These are phyloP conservation scores for Pygocentrus nattereri DNA, from an alignment of 2,797 vertebrate species.

Conservation along the genomic window DNA sequence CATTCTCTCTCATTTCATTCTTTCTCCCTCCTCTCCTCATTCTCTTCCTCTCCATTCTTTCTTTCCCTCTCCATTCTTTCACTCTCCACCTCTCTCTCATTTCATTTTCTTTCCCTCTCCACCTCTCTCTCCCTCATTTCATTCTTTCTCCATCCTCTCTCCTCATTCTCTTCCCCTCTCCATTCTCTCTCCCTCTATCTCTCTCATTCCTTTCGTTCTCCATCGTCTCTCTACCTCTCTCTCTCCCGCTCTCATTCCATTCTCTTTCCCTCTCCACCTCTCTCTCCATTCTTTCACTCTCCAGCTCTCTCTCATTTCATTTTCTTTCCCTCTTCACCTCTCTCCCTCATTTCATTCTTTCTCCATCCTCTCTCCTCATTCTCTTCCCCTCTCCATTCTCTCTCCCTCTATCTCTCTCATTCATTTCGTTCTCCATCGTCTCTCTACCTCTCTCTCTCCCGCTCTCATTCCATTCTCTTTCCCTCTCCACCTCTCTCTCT, in stretches of 20 bases:
- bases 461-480: conserved; percentile 58
- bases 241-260: background rate
- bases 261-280: conserved; percentile 50
- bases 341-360: conserved; percentile 51
- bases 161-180: conserved; percentile 51
- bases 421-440: background rate
- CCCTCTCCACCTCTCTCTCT: conserved; percentile 27
- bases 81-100: too few species aligned
- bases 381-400: background rate
- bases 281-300: background rate
- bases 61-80: too few species aligned
- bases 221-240: conserved; percentile 53
- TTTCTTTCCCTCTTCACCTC: conserved; percentile 51
- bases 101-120: too few species aligned
- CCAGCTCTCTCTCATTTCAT: conserved; percentile 42
- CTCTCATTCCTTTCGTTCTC: background rate
- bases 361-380: conserved; percentile 16
- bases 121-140: conserved; percentile 37
- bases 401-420: conserved; percentile 48
- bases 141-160: too few species aligned
- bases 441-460: background rate
- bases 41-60: background rate
- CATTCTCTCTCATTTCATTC: conserved; percentile 50
- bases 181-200: background rate
- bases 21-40: conserved; percentile 43